Conservation (phyloP, 2,888 invertebrate species). For the Galeruca laticollis region DNA sequence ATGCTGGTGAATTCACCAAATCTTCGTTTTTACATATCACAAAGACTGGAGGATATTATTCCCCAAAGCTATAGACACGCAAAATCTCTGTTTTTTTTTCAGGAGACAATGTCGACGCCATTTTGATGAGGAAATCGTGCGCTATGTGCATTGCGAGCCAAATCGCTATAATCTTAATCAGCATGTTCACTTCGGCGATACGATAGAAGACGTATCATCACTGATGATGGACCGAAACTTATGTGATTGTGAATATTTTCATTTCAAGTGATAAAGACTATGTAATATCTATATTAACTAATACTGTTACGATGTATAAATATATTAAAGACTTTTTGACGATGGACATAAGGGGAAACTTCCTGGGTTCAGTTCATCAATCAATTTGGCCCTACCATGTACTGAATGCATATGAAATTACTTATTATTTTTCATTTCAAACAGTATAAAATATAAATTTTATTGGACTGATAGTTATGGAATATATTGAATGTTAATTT, state of each 20-base stretch:
- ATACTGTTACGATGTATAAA: slow-evolving; percentile 21
- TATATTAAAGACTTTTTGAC: slow-evolving; percentile 21
- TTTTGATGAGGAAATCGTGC: slow-evolving; percentile 79
- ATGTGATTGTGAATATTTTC: slow-evolving; percentile 41
- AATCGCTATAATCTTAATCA: slow-evolving; percentile 60
- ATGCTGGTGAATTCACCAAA: no score
- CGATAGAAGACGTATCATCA: slow-evolving; percentile 59
- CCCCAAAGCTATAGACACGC: background rate
- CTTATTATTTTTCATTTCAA: no score
- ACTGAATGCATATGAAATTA: no score
- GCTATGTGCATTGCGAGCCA: slow-evolving; percentile 64
- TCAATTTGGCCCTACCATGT: no score
- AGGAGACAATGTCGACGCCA: slow-evolving; percentile 94
- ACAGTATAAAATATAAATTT: no score
- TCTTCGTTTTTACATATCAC: no score
- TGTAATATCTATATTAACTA: slow-evolving; percentile 27
- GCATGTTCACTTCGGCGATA: slow-evolving; percentile 60
- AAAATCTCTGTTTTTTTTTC: slow-evolving; percentile 58
- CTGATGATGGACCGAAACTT: slow-evolving; percentile 16
- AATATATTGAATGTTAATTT: no score
- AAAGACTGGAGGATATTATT: background rate
- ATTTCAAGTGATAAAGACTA: slow-evolving; percentile 41
- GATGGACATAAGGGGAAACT: background rate
- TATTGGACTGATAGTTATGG: no score
- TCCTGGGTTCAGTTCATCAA: background rate